Conservation (phyloP, 2,113 vertebrate species). For the Junco hyemalis region DNA sequence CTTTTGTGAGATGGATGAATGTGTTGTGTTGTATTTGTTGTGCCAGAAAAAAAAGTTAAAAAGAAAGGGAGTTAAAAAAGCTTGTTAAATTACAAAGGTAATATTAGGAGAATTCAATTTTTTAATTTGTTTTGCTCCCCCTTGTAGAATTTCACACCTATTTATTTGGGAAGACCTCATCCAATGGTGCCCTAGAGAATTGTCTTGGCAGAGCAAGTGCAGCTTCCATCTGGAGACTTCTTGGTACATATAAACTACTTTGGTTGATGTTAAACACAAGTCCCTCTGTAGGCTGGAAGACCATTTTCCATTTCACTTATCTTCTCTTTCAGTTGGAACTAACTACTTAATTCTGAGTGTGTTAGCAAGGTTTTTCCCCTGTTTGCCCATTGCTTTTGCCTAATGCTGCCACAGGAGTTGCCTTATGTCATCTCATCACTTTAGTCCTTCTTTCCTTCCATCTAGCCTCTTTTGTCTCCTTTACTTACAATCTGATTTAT, state of each 20-base stretch:
- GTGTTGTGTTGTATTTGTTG: background rate
- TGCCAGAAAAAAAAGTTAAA: slow-evolving; percentile 1
- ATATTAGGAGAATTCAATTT: background rate
- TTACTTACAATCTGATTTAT: background rate
- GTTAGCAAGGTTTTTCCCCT: background rate
- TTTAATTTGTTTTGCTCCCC: background rate
- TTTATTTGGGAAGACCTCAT: slow-evolving; percentile 30
- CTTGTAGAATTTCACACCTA: background rate
- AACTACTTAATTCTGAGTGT: background rate
- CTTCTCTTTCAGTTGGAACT: background rate
- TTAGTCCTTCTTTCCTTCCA: background rate
- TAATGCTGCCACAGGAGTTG: background rate
- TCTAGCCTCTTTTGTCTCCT: background rate
- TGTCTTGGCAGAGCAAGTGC: background rate
- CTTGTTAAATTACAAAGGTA: background rate
- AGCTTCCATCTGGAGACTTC: slow-evolving; percentile 29
- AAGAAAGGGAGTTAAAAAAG: background rate
- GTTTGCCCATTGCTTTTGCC: background rate
- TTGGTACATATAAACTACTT: background rate
- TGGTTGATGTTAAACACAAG: background rate
- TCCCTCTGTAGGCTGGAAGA: background rate
- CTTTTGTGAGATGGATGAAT: slow-evolving; percentile 40
- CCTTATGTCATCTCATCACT: background rate
- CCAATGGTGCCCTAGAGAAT: background rate
- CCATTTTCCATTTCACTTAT: background rate